Evolutionary conservation across 2,888 invertebrate species (phyloP), one percentile per base, ranked within the genome.

Genomic region (Acleris sparsana): DNA sequence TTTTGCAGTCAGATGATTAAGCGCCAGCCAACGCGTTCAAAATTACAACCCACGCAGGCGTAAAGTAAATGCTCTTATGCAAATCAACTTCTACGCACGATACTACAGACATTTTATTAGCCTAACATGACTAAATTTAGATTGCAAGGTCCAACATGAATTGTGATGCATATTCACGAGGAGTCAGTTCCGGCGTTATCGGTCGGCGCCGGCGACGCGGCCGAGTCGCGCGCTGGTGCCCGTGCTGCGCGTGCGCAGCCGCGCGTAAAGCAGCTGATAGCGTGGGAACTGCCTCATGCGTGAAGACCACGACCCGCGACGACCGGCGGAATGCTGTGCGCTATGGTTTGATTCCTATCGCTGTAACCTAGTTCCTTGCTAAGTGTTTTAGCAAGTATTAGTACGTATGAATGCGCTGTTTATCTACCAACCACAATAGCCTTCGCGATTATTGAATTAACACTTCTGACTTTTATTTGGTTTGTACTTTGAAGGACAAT

Each of bases 231-330:
- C 80, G 77, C 80, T 73, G 84, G 71, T 76, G 85, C 82, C 78
- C 79, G 74, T 74, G 80, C 75, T 76, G 85, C 82, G 78, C 78
- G 74, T 73, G 80, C 75, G 84, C 86, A 81, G 81, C 82, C 85
- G 76, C 78, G 86, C 90, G 85, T 88, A 79, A 85, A 84, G 86
- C 85, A 87, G 85, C 87, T 88, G 88, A 89, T 88, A 83, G 80
- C 87, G 91, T 91, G 90, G 87, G 90, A 90, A 89, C 77, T 79
- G 82, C 83, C 82, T 83, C 81, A 80, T 82, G 79, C 78, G 77
- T 80, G 76, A 79, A 80, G 69, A 73, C 57, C 64, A 62, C 64
- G 67, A 71, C 66, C 69, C 67, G 67, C 64, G 62, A 57, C 67
- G 62, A 59, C 63, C 63, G 67, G 29, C n/a, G 33, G 70, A 68